Evolutionary conservation across 2,797 vertebrate genomes (phyloP).

Genomic region (Aulostomus chinensis): DNA sequence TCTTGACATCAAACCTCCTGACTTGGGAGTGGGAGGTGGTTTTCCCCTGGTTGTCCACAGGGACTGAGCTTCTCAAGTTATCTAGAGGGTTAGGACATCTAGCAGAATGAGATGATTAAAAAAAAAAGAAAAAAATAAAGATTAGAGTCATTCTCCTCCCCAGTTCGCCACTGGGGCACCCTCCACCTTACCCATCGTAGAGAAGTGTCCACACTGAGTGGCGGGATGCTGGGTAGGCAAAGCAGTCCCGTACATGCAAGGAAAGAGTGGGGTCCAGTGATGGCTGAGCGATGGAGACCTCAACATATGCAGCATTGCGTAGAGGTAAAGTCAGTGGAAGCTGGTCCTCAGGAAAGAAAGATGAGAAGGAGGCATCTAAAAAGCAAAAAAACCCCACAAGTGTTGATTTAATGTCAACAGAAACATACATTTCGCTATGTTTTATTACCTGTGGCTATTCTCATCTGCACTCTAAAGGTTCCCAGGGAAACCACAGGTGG

Average conservation of each 20-base stretch:
- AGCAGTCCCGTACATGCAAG: conserved; percentile 71
- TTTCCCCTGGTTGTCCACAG: conserved; percentile 45
- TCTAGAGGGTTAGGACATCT: conserved; percentile 76
- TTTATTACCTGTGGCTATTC: conserved; percentile 68
- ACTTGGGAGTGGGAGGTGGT: conserved; percentile 58
- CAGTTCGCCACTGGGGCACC: rapidly evolving
- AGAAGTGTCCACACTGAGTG: conserved; percentile 76
- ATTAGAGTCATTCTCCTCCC: neutral
- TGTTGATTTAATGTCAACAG: too few species aligned
- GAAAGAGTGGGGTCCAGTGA: conserved; percentile 61
- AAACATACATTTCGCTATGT: neutral
- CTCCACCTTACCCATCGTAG: conserved; percentile 57
- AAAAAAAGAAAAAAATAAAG: neutral
- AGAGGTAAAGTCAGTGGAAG: conserved; percentile 64
- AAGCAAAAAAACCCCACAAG: neutral
- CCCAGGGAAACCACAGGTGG: conserved; percentile 64
- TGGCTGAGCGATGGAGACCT: conserved; percentile 66
- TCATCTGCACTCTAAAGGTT: conserved; percentile 69
- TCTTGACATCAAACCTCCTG: conserved; percentile 75
- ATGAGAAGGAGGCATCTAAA: conserved; percentile 70
- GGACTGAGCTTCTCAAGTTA: conserved; percentile 64
- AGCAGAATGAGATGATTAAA: neutral
- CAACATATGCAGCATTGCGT: conserved; percentile 55
- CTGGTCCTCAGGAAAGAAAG: conserved; percentile 59
- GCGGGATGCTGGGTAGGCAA: conserved; percentile 71